These are phyloP conservation scores for Engraulis encrasicolus DNA, from an alignment of 2,113 vertebrate genomes.

Conservation along the genomic window DNA sequence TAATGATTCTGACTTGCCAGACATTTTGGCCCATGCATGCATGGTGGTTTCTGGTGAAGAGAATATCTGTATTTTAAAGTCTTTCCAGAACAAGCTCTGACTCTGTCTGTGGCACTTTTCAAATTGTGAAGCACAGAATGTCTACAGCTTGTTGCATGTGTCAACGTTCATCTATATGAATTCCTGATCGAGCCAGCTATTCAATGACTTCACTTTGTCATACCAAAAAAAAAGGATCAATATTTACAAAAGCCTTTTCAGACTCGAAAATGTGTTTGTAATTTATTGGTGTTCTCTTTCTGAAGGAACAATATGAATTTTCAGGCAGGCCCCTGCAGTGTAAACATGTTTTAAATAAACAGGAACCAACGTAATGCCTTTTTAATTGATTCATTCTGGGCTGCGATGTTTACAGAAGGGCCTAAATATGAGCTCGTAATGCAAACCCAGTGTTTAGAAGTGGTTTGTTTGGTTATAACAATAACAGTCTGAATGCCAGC, in stretches of 20 bases:
- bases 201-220: conserved; percentile 38
- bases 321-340: conserved; percentile 74
- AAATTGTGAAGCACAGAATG: background rate
- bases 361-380: conserved; percentile 83
- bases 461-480: conserved; percentile 81
- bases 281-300: conserved; percentile 56
- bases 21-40: background rate
- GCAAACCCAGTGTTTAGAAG: conserved; percentile 79
- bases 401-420: conserved; percentile 79
- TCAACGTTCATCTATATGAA: conserved; percentile 27
- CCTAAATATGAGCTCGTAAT: conserved; percentile 78
- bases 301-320: conserved; percentile 65
- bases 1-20: conserved; percentile 28
- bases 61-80: background rate
- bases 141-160: conserved; percentile 23
- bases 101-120: background rate
- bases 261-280: conserved; percentile 76
- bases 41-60: background rate
- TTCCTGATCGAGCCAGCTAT: conserved; percentile 20
- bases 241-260: conserved; percentile 71
- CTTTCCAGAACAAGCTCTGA: background rate
- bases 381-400: conserved; percentile 86
- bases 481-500: conserved; percentile 77
- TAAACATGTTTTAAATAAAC: conserved; percentile 87
- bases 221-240: conserved; percentile 62